Evolutionary conservation across 2,888 invertebrate genomes (phyloP), one percentile per base, ranked within the genome.

Genomic region (Andrena fulva): DNA sequence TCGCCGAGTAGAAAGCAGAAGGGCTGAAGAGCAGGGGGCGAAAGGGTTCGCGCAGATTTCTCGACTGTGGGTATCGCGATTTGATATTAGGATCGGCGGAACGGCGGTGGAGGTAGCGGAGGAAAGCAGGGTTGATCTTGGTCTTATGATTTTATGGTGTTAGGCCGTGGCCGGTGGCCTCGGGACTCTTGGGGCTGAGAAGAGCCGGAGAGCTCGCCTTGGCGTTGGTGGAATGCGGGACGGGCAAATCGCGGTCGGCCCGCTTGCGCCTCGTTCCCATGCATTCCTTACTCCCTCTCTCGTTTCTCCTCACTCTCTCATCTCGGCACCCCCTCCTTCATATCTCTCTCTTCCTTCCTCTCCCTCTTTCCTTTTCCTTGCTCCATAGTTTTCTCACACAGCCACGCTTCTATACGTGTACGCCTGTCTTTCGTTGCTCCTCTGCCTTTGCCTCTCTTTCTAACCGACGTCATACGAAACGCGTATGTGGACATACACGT

Each of bases 171-270:
- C 91, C 91, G 92, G 92, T 93, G 93, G 93, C 92, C 92, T 91
- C 91, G 85, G 90, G 91, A 89, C 90, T 91, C 89, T 42, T 42
- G 86, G 80, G 69, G 64, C 68, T 48, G 71, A 80, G 81, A 77
- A 86, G 84, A 84, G 80, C 60, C 72, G 67, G 80, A 81, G 89
- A 88, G 91, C 91, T 89, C 85, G 90, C 89, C 91, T 92, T 80
- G 90, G 90, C 90, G 89, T 88, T 89, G 90, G 93, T 92, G 94
- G 94, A 92, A 94, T 94, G 94, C 95, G 92, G 92, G 92, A 93
- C 93, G 92, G 93, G 92, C 93, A 93, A 93, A 93, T 93, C 94
- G 94, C 94, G 93, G 94, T 93, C 94, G 92, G 92, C 91, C 92
- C 91, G 93, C 91, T 91, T 90, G 90, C 88, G 90, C 91, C 92